Base-by-base conservation (phyloP, 37 sponge, comb jelly and placozoan genomes). In the Lycopodina hypogea region DNA sequence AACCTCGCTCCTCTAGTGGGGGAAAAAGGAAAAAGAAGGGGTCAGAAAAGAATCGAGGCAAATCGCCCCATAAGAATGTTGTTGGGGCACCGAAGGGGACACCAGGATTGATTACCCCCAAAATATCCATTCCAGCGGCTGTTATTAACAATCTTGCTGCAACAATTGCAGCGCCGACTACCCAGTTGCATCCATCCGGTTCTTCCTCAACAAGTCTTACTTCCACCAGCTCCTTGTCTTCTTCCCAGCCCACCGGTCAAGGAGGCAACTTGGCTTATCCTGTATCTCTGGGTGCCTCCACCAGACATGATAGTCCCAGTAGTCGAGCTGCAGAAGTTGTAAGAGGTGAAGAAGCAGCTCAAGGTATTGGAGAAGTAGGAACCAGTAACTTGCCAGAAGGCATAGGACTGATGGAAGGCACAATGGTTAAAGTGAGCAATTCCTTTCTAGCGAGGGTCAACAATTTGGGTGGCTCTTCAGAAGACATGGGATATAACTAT, bases 401-500 rank as follows among this genome's bases (percentile, higher is more conserved):
- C 4, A 76, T 51, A 42, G 88, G 92, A 12, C 69, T 91, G 17
- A 56, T 91, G 30, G 87, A 67, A 0, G 79, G 79, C n/a, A 86
- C 92, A 17, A 75, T 91, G 28, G n/a, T 74, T 1, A 68, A 79
- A 26, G 84, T 91, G 26, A 56, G 76, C 39, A 8, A 60, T 0
- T 75, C 88, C 30, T 79, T 83, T 48, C 42, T 35, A 19, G 76
- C 87, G 1, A 26, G 77, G 21, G 68, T 83, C 51, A 81, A 81
- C 48, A 35, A 74, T 18, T 35, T 91, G 76, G 65, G 78, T 29
- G 87, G 92, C 0, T 14, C 37, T 30, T n/a, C 70, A 58, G 81
- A 76, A 33, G 92, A 91, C 61, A 78, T 87, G 84, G 88, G 88
- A 23, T 91, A 81, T 34, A 69, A 80, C 45, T 84, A 87, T 80